Base-by-base conservation (phyloP, 2,113 vertebrate genomes). In the Campylomormyrus numenius region DNA sequence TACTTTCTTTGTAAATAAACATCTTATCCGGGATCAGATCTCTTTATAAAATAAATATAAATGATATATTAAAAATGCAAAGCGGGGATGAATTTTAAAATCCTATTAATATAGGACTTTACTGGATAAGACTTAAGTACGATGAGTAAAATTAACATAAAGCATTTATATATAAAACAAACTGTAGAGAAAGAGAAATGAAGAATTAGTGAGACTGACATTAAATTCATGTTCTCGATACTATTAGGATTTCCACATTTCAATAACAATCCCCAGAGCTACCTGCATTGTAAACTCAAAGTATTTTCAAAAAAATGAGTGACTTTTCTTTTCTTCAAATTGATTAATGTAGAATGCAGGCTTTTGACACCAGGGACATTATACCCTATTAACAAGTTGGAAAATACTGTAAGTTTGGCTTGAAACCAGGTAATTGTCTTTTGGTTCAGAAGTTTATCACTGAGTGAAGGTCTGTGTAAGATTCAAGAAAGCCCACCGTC, bases 401-500 rank as follows among this genome's bases (percentile, higher is more conserved):
- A n/a, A 62, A 62, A 62, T 9, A 62, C 24, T 62, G 11, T 5
- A 35, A 11, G 3, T 74, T 74, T 74, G 27, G 66, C n/a, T 74
- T 27, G 66, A 74, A 27, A 27, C 66, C n/a, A 31, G 66, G 27
- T 35, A 39, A 11, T 39, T 77, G 31, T 39, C 13, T 31, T 35
- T 77, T 35, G 21, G 70, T 35, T 77, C 70, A 42, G 35, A 42
- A 17, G 31, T 42, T 5, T 70, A 70, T 70, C 27, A 31, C 15
- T 2, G 74, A 42, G 74, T 11, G n/a, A 13, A 31, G 62, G 10
- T 42, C 35, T 42, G 74, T 42, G 13, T 19, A 39, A 80, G 35
- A 80, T 46, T 86, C 80, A 91, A 84, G 89, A 89, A 88, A 50
- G 7, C 42, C 90, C 85, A 84, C 89, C 91, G 92, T 91, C 92